A percentile compares a stretch with the other conserved stretches of the same genome.
Conservation (phyloP, 2,797 vertebrate genomes). For the Myotis pilosus region DNA sequence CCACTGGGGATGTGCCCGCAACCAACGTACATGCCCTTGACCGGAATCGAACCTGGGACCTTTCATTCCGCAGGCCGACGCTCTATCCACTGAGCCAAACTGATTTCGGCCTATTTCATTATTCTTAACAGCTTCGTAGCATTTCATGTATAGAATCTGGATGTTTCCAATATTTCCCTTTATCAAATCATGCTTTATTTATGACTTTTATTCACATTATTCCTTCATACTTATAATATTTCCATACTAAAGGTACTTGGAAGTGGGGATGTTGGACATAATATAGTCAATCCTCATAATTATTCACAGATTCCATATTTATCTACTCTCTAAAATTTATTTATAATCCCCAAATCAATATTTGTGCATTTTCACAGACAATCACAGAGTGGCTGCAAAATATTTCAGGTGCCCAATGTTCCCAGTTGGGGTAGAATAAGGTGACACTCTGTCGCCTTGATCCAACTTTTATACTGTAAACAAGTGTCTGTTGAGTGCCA, state of each 20-base stretch:
- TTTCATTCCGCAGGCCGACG: no score
- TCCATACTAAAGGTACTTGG: background rate
- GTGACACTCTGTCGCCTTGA: background rate
- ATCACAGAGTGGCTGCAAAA: background rate
- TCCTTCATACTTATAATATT: background rate
- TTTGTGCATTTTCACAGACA: background rate
- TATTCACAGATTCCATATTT: background rate
- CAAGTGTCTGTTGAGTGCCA: background rate
- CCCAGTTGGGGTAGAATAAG: background rate
- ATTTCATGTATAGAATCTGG: background rate
- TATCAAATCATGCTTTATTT: conserved; percentile 28
- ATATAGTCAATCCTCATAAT: background rate
- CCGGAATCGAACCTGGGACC: no score
- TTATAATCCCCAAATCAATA: background rate
- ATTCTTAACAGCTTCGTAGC: background rate
- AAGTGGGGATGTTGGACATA: background rate
- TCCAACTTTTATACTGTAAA: background rate
- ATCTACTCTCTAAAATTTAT: background rate
- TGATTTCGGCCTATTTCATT: background rate
- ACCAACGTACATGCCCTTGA: no score
- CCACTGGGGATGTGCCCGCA: no score
- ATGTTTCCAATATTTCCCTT: background rate
- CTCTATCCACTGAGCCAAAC: no score
- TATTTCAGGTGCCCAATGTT: background rate
- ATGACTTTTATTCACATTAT: background rate